These are phyloP conservation scores for Gymnobelideus leadbeateri DNA, from an alignment of 2,113 vertebrate species.

Conservation along the genomic window DNA sequence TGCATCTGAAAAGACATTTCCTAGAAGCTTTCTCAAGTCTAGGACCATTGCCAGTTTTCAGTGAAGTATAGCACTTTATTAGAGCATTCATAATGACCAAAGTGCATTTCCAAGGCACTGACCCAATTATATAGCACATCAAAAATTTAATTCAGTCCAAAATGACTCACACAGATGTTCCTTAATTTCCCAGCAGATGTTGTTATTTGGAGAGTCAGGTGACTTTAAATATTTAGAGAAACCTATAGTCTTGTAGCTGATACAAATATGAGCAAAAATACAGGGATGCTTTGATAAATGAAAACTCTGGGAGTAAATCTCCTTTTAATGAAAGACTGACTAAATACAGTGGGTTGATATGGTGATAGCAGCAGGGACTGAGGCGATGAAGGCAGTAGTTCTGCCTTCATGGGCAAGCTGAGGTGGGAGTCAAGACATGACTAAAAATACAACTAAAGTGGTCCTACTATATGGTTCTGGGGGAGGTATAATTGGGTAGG, in stretches of 20 bases:
- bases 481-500: not conserved
- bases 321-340: slow-evolving; percentile 17
- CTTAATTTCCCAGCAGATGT: slow-evolving; percentile 65
- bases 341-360: not conserved
- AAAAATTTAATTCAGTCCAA: slow-evolving; percentile 66
- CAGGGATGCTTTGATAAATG: not conserved
- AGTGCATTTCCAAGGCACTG: slow-evolving; percentile 75
- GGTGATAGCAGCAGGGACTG: not conserved
- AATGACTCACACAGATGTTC: slow-evolving; percentile 54
- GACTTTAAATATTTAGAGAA: slow-evolving; percentile 52
- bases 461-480: not conserved
- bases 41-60: slow-evolving; percentile 42
- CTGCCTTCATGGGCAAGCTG: not conserved
- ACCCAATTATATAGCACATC: slow-evolving; percentile 80
- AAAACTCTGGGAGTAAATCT: not conserved
- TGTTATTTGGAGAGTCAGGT: slow-evolving; percentile 30
- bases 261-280: slow-evolving; percentile 23
- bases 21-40: not conserved
- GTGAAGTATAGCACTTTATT: slow-evolving; percentile 62
- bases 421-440: not conserved
- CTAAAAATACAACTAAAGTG: not conserved
- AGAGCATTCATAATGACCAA: slow-evolving; percentile 67
- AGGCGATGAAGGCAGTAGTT: not conserved
- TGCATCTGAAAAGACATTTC: slow-evolving; percentile 62
- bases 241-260: not conserved